phyloP scores from a whole-genome alignment of 2,797 vertebrate genomes.

The Cyclura pinguis region DNA sequence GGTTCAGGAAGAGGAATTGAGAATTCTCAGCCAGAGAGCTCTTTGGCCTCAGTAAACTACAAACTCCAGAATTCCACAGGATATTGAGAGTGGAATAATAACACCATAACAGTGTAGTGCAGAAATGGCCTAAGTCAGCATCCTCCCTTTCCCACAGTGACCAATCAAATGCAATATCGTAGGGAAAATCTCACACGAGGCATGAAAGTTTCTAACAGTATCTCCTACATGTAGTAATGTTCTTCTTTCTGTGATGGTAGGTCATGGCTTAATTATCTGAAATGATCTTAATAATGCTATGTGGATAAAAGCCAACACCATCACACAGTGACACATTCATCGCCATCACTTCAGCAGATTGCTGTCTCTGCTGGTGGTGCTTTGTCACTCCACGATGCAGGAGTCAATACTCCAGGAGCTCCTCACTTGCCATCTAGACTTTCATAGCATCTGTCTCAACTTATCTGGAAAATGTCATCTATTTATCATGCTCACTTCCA shows the following conservation, averaged over 20 bases:
- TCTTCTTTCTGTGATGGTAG: neutral
- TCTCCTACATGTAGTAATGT: neutral
- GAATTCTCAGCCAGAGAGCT: no score
- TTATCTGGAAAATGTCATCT: constrained; percentile 38
- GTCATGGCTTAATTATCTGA: neutral
- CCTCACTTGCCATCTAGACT: neutral
- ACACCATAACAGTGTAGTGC: no score
- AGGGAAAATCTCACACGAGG: neutral
- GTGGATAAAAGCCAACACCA: neutral
- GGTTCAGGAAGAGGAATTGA: no score
- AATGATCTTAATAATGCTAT: neutral
- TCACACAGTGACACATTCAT: neutral
- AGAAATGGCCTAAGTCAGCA: neutral
- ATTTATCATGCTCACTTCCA: constrained; percentile 62
- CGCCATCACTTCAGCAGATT: neutral
- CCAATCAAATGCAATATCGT: neutral
- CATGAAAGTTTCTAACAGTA: neutral
- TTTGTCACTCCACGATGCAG: constrained; percentile 23
- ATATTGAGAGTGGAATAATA: no score
- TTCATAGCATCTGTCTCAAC: neutral
- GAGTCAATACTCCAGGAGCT: neutral
- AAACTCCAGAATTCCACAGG: no score
- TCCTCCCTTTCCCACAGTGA: neutral
- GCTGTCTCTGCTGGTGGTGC: neutral
- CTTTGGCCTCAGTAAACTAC: no score